Base-by-base conservation (phyloP, 2,888 invertebrate genomes). In the Rhagonycha fulva region DNA sequence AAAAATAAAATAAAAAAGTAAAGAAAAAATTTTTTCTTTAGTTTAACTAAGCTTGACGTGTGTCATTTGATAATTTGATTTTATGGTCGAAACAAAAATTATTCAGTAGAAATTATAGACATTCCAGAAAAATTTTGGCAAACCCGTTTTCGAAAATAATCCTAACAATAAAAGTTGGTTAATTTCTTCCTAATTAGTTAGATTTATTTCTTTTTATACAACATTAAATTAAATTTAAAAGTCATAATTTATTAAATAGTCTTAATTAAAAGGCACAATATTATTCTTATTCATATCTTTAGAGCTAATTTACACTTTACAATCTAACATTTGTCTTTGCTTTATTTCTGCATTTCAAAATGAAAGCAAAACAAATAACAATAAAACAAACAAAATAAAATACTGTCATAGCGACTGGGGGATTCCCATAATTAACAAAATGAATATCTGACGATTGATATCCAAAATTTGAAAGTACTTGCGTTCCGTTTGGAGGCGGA, bases 401-500 rank as follows among this genome's bases (percentile, higher is more conserved):
- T 68, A 92, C 85, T 14, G 93, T 88, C 78, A 93, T 85, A 0
- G 92, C 91, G 62, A 93, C 85, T 3, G 92, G 89, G 77, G 92
- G 91, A 26, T 67, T 88, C 5, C 88, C 87, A 73, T 90, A 88
- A 83, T 90, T 89, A 61, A 90, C 87, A 74, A 90, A 89, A 78
- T 91, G 88, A 82, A 90, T 88, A 79, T 90, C 88, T 14, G 90
- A 85, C 71, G 89, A 86, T 75, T 91, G 84, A 81, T 88, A 89
- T 5, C 87, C 87, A 80, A 87, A 90, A 81, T 89, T 90, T 72
- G 90, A 88, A 75, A 94, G 88, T 68, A 92, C 91, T 88, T 93
- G 92, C 0, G 93, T 93, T 61, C 95, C 95, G 85, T 96, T 95
- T 1, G 94, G 94, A 4, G 93, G 92, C 4, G 95, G 94, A 84